Evolutionary conservation across 2,797 vertebrate genomes (phyloP), one percentile per base, ranked within the genome.

Genomic region (Tinamus major): DNA sequence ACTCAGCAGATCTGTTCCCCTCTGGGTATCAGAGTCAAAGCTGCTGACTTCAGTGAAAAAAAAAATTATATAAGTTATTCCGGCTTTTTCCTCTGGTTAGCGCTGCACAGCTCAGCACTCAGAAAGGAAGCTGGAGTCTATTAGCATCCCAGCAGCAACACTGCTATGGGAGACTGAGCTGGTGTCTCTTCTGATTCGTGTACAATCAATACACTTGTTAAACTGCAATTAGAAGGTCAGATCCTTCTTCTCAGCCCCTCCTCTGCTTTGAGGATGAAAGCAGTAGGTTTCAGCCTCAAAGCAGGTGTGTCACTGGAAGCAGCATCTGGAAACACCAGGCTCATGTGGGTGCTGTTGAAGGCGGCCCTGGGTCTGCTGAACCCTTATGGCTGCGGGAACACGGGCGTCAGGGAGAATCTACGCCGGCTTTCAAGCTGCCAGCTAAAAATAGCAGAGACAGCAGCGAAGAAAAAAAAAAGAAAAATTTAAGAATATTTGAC

Each of bases 41-140:
- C 29, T 68, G 80, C 90, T 93, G 85, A 91, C 65, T 89, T 68
- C 37, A 72, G 51, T 69, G 44, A 71, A 90, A 91, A n/a, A n/a
- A 9, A 27, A 8, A 1, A 0, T 39, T 21, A 41, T 26, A 85
- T 10, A 76, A 68, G 64, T 78, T 82, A 70, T 12, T 89, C 23
- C 58, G 83, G 18, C 8, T 89, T 92, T 68, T 93, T 69, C 49
- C 79, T 78, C 58, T 68, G 72, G 51, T 70, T 85, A 77, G 76
- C 13, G 41, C 24, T 16, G 85, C 37, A 39, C 20, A 91, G 59
- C 46, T 85, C 35, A 8, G 8, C 35, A 87, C 11, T 26, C 55
- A 44, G 81, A 76, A 85, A 87, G 79, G 41, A 46, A 89, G 49
- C 11, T 16, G 3, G 39, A 62, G n/a, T 59, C 72, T 51, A 39